Evolutionary conservation across 2,888 invertebrate species (phyloP).

Genomic region (Chrysopilus asiliformis): DNA sequence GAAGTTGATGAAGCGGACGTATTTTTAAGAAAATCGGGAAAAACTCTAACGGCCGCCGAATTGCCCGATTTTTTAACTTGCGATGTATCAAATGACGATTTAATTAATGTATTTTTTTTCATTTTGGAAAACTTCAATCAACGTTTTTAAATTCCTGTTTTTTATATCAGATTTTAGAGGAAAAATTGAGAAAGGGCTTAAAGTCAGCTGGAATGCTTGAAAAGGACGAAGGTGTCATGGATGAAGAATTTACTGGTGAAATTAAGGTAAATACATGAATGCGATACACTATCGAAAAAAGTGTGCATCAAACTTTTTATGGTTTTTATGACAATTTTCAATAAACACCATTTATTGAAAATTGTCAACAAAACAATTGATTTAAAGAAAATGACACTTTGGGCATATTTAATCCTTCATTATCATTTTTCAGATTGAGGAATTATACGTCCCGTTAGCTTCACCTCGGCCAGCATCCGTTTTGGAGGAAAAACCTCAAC

Average conservation of each 20-base stretch:
- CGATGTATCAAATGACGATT: conserved; percentile 27
- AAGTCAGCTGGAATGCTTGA: conserved; percentile 25
- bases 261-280: conserved; percentile 19
- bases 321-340: not conserved
- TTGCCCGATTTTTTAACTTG: conserved; percentile 26
- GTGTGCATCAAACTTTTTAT: no score
- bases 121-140: no score
- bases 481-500: conserved; percentile 29
- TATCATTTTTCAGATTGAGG: conserved; percentile 15
- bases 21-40: conserved; percentile 21
- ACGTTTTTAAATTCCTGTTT: no score
- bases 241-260: conserved; percentile 15
- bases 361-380: no score
- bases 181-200: conserved; percentile 28
- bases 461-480: conserved; percentile 24
- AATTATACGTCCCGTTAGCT: conserved; percentile 21
- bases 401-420: conserved; percentile 5
- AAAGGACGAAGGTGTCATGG: conserved; percentile 18
- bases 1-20: conserved; percentile 31
- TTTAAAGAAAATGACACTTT: conserved; percentile 15
- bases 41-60: conserved; percentile 21
- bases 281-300: no score
- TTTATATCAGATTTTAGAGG: conserved; percentile 25
- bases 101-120: conserved; percentile 23
- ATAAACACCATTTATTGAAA: not conserved